Conservation (phyloP, 2,113 vertebrate genomes). For the Morone saxatilis region DNA sequence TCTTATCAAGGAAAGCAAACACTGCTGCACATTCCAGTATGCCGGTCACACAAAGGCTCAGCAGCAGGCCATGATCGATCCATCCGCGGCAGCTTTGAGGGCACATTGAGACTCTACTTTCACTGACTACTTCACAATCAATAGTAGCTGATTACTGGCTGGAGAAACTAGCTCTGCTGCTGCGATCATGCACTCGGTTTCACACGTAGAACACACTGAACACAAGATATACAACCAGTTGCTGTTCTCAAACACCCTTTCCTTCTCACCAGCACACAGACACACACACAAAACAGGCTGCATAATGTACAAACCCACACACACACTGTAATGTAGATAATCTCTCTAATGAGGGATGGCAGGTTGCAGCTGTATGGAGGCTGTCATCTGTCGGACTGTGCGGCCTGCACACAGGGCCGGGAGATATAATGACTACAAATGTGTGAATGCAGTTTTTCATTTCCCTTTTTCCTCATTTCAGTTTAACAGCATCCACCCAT, state of each 20-base stretch:
- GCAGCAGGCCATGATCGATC: slow-evolving; percentile 68
- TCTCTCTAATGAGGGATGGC: slow-evolving; percentile 55
- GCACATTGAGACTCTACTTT: slow-evolving; percentile 75
- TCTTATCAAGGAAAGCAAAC: slow-evolving; percentile 21
- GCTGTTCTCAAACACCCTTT: slow-evolving; percentile 12
- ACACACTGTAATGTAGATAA: slow-evolving; percentile 40
- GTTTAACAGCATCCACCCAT: slow-evolving; percentile 19
- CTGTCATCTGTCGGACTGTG: slow-evolving; percentile 27
- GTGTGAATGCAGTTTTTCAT: slow-evolving; percentile 8
- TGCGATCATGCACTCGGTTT: slow-evolving; percentile 30
- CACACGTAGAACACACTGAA: slow-evolving; percentile 40
- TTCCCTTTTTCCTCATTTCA: slow-evolving; percentile 12
- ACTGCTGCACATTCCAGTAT: slow-evolving; percentile 59
- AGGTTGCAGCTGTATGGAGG: slow-evolving; percentile 49
- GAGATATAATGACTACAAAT: neutral
- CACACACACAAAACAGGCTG: neutral
- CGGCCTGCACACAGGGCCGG: neutral
- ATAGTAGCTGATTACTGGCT: slow-evolving; percentile 76
- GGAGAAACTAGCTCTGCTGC: slow-evolving; percentile 59
- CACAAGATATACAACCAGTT: slow-evolving; percentile 42
- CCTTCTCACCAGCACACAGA: neutral
- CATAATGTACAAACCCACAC: slow-evolving; percentile 27
- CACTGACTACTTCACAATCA: slow-evolving; percentile 77
- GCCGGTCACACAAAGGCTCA: slow-evolving; percentile 59
- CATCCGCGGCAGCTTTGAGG: slow-evolving; percentile 56